phyloP scores from a whole-genome alignment of 1,140 invertebrate genomes.

The Zaprionus nigranus region DNA sequence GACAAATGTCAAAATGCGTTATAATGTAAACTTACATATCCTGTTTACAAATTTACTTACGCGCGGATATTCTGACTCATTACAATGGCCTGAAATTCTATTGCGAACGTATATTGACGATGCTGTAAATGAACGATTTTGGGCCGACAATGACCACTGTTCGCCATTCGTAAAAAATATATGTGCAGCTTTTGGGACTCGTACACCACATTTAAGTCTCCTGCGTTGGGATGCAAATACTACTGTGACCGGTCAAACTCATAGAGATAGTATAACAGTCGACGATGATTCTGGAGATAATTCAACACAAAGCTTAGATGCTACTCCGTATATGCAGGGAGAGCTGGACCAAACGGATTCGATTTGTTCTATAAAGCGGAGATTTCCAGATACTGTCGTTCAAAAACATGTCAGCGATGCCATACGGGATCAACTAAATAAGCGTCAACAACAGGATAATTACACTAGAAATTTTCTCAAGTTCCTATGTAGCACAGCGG shows the following conservation, averaged over 20 bases:
- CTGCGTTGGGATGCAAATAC: constrained; percentile 87
- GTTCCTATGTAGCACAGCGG: constrained; percentile 92
- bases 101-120: constrained; percentile 96
- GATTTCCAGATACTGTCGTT: constrained; percentile 90
- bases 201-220: constrained; percentile 88
- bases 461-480: constrained; percentile 95
- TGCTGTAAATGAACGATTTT: constrained; percentile 94
- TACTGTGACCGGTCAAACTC: constrained; percentile 65
- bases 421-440: constrained; percentile 93
- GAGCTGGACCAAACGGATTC: constrained; percentile 61
- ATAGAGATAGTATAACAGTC: constrained; percentile 82
- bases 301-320: constrained; percentile 69
- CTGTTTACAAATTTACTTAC: constrained; percentile 94
- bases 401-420: constrained; percentile 93
- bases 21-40: constrained; percentile 92
- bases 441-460: constrained; percentile 93
- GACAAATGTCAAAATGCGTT: constrained; percentile 86
- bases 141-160: constrained; percentile 97
- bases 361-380: constrained; percentile 81
- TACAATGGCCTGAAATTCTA: constrained; percentile 92
- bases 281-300: constrained; percentile 87
- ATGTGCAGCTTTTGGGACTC: constrained; percentile 93
- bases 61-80: constrained; percentile 91
- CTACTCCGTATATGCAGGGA: constrained; percentile 61
- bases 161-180: constrained; percentile 97